These are phyloP conservation scores for Pseudorhiza aurosa DNA, from an alignment of 30 jellyfish, hydroid and myxozoan species.

Conservation along the genomic window DNA sequence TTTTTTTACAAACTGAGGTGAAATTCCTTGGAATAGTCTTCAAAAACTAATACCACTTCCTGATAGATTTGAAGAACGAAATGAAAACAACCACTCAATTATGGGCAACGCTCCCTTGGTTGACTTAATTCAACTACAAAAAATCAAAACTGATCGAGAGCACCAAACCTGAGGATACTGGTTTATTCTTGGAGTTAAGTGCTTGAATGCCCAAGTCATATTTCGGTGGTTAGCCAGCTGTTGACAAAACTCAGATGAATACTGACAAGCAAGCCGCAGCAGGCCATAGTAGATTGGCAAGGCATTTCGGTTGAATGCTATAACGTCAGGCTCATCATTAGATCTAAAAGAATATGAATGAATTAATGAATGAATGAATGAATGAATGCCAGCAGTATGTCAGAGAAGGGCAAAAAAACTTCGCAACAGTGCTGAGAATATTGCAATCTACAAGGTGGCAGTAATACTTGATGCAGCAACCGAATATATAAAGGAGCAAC, in stretches of 20 bases:
- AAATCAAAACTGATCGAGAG: not conserved
- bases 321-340: conserved; percentile 95
- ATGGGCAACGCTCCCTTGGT: too few species aligned
- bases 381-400: not conserved
- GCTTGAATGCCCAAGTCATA: conserved; percentile 97
- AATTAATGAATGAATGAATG: not conserved
- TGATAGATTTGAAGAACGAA: too few species aligned
- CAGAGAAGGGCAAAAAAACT: too few species aligned
- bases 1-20: too few species aligned
- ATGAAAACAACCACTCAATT: too few species aligned
- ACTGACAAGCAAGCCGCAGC: conserved; percentile 82
- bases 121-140: too few species aligned
- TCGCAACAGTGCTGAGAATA: too few species aligned
- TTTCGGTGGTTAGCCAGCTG: conserved; percentile 85
- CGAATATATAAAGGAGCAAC: conserved; percentile 2
- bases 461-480: not conserved
- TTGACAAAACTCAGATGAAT: conserved; percentile 80
- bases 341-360: conserved; percentile 53
- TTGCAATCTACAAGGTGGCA: too few species aligned
- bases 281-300: conserved; percentile 92
- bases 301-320: conserved; percentile 83
- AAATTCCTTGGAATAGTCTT: too few species aligned
- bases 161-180: conserved; percentile 88
- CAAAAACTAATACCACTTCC: too few species aligned
- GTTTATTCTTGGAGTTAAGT: conserved; percentile 79